A percentile compares a stretch with the other conserved stretches of the same genome.
phyloP scores from a whole-genome alignment of 1,140 invertebrate species.

The Alviniconcha marisindica region DNA sequence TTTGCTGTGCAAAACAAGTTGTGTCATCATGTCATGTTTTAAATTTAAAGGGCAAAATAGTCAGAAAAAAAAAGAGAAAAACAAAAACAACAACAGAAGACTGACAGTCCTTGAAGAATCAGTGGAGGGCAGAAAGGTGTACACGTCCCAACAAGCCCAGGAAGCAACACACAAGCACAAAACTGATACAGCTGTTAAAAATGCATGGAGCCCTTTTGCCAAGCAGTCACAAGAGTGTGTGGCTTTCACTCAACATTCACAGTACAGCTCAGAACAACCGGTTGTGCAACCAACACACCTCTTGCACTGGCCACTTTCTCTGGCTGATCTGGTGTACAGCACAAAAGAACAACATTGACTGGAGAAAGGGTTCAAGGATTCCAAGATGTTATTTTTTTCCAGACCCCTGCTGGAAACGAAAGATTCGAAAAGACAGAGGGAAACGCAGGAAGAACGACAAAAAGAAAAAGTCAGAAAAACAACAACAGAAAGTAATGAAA shows the following conservation, averaged over 20 bases:
- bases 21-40: no score
- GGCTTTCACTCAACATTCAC: background rate
- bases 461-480: background rate
- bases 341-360: background rate
- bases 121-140: no score
- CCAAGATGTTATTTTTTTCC: background rate
- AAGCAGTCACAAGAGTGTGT: background rate
- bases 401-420: background rate
- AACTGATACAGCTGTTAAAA: background rate
- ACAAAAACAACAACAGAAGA: no score
- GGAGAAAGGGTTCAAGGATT: background rate
- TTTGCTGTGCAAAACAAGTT: no score
- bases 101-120: background rate
- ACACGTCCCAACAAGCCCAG: no score
- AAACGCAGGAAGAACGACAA: background rate
- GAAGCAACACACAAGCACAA: no score
- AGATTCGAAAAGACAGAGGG: background rate
- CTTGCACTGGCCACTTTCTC: background rate
- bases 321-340: background rate
- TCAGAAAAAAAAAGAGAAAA: no score
- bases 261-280: no score
- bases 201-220: background rate
- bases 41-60: no score
- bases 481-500: no score
- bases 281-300: background rate